These are phyloP conservation scores for Ganaspis brasiliensis DNA, from an alignment of 2,888 invertebrate species.

Conservation along the genomic window DNA sequence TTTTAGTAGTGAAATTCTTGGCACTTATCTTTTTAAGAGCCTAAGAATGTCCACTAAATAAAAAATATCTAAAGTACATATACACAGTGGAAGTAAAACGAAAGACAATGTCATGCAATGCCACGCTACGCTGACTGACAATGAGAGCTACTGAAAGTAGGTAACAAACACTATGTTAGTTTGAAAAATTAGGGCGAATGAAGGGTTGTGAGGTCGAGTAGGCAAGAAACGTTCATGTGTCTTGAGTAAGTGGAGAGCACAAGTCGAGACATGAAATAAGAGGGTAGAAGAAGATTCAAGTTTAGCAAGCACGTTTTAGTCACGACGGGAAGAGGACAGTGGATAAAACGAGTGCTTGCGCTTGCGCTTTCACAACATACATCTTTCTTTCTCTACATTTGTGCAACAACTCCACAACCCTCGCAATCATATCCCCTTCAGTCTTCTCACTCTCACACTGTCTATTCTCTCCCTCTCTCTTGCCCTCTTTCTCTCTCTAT, in stretches of 20 bases:
- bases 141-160: conserved; percentile 54
- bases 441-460: conserved; percentile 42
- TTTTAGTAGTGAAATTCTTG: too few relatives aligned
- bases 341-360: conserved; percentile 45
- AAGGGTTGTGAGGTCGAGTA: conserved; percentile 47
- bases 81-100: neutral
- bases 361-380: conserved; percentile 50
- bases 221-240: neutral
- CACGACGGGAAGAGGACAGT: neutral
- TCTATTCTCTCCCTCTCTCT: conserved; percentile 24
- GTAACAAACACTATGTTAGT: conserved; percentile 51
- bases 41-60: too few relatives aligned
- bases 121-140: neutral
- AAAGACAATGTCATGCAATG: neutral
- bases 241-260: conserved; percentile 6
- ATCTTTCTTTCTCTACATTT: neutral
- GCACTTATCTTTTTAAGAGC: neutral
- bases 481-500: conserved; percentile 9
- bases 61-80: too few relatives aligned
- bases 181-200: conserved; percentile 58
- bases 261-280: conserved; percentile 13
- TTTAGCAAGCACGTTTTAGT: conserved; percentile 48
- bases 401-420: conserved; percentile 16
- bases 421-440: conserved; percentile 32
- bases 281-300: conserved; percentile 45